Percentiles rank a stretch among this genome's conserved stretches.
phyloP scores from a whole-genome alignment of 2,888 invertebrate genomes.

The Drosophila suboccidentalis region DNA sequence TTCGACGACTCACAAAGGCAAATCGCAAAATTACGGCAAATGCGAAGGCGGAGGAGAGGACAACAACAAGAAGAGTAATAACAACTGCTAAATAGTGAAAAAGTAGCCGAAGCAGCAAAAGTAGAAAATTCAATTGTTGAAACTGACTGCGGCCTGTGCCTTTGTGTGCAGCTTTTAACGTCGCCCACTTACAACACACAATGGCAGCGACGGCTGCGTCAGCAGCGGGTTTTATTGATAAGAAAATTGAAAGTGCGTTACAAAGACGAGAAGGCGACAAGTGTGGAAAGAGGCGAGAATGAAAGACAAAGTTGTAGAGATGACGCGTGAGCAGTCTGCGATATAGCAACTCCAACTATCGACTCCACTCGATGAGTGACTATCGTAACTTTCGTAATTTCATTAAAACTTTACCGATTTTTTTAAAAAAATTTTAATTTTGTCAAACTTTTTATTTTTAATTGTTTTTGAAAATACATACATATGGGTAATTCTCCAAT shows the following conservation, averaged over 20 bases:
- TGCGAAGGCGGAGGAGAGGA: conserved; percentile 20
- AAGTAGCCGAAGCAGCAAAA: conserved; percentile 67
- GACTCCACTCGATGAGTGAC: neutral
- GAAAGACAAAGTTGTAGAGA: conserved; percentile 5
- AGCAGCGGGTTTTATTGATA: conserved; percentile 67
- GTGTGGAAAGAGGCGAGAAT: conserved; percentile 25
- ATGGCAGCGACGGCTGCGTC: conserved; percentile 24
- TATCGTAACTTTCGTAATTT: neutral
- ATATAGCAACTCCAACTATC: conserved; percentile 4
- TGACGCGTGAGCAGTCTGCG: neutral
- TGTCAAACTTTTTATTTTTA: no score
- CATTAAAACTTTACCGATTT: neutral
- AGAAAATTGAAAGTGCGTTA: conserved; percentile 74
- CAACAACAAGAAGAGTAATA: conserved; percentile 12
- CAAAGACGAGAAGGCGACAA: conserved; percentile 30
- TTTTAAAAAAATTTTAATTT: no score
- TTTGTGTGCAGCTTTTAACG: conserved; percentile 49
- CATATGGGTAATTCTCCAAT: no score
- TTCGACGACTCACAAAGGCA: conserved; percentile 62
- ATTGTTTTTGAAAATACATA: no score
- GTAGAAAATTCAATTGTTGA: conserved; percentile 75
- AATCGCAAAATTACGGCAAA: conserved; percentile 45
- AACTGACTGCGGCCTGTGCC: conserved; percentile 44
- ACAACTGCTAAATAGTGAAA: conserved; percentile 62
- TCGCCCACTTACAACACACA: conserved; percentile 68